These are phyloP conservation scores for Semicossyphus pulcher DNA, from an alignment of 2,113 vertebrate species.

Conservation along the genomic window DNA sequence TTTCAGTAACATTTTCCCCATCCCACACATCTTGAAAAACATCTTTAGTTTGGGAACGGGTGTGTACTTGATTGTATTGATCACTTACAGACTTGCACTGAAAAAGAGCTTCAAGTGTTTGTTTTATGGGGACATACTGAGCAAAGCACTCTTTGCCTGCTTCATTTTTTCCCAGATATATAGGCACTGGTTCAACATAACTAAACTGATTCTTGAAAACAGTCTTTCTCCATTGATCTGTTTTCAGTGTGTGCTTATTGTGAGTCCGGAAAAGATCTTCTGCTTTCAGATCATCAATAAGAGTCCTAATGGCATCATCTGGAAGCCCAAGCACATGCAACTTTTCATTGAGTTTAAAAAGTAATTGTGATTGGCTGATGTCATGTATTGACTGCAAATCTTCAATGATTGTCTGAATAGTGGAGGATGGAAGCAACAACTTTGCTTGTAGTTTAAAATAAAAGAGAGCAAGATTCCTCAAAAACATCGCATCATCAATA, in stretches of 20 bases:
- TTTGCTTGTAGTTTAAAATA: slow-evolving; percentile 16
- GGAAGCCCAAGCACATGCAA: not conserved
- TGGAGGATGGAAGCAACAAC: slow-evolving; percentile 1
- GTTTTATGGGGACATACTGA: slow-evolving; percentile 46
- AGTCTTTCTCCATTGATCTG: slow-evolving; percentile 41
- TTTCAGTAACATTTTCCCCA: slow-evolving; percentile 11
- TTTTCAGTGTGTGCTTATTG: slow-evolving; percentile 35
- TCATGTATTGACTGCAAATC: slow-evolving; percentile 3
- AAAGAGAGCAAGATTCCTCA: slow-evolving; percentile 14
- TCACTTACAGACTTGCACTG: not conserved
- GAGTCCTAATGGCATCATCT: slow-evolving; percentile 20
- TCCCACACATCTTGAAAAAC: slow-evolving; percentile 41
- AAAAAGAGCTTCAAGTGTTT: slow-evolving; percentile 25
- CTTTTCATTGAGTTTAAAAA: not conserved
- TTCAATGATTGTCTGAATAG: slow-evolving; percentile 18
- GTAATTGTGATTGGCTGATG: not conserved
- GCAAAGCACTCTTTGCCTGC: slow-evolving; percentile 43
- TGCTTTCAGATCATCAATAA: slow-evolving; percentile 32
- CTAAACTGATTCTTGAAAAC: slow-evolving; percentile 51
- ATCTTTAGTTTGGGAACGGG: not conserved
- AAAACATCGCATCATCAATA: slow-evolving; percentile 4
- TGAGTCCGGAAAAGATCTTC: slow-evolving; percentile 32
- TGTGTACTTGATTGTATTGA: slow-evolving; percentile 42
- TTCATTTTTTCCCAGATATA: slow-evolving; percentile 48
- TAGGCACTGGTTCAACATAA: slow-evolving; percentile 44